Evolutionary conservation across 2,113 vertebrate genomes (phyloP), one percentile per base, ranked within the genome.

Genomic region (Spea bombifrons): DNA sequence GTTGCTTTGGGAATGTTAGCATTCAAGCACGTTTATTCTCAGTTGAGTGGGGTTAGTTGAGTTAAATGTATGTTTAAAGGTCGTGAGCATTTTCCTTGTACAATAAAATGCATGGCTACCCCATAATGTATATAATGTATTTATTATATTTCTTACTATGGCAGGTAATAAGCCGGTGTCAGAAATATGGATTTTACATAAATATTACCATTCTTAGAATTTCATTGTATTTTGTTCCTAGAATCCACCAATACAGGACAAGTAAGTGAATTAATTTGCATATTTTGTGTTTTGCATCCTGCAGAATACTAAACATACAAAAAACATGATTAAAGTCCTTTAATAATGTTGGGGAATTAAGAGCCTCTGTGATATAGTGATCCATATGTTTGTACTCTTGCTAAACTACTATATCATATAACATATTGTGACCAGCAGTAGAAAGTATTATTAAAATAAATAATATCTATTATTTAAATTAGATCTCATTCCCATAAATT

Each of bases 201-300:
- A 30, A 2, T 30, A 30, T 30, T 30, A 30, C 6, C 2, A 52
- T 52, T 52, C 50, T 52, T 52, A 52, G 9, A 6, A 52, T 52
- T 1, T 6, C 50, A 52, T 7, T 7, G 6, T 52, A 52, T 52
- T 6, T 52, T 52, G 50, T 52, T 52, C 50, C 50, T 52, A 10
- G 9, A 52, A 52, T 52, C 50, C 9, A 52, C 6, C 9, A 10
- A 6, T 6, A 6, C 6, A 13, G 10, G 4, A 13, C 55, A 59
- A 12, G 55, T 5, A 59, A 59, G 50, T 12, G 55, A 59, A 59
- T 12, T 2, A 59, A 13, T 59, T 59, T 59, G 55, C 55, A 59
- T 59, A 59, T 59, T 59, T 59, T 9, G 55, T 59, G 55, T 59
- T 59, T 59, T 59, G 55, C 55, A 59, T 59, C 55, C 9, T 59